Percentiles rank a stretch among this genome's conserved stretches.
These are phyloP conservation scores for Oriolus oriolus DNA, from an alignment of 2,113 vertebrate genomes.

Conservation along the genomic window DNA sequence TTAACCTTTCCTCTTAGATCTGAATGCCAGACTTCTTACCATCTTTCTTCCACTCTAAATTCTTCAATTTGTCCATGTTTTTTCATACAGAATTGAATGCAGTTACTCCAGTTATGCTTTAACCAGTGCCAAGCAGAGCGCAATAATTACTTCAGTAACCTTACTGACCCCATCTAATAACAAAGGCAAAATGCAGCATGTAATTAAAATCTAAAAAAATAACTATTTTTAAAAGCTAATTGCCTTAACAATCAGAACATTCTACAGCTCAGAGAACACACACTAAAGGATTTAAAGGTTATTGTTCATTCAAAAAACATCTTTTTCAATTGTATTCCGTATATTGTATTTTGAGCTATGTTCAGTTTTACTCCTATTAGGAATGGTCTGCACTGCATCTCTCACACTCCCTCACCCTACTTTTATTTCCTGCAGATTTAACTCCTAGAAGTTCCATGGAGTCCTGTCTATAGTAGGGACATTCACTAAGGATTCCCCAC, in stretches of 20 bases:
- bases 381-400: constrained; percentile 14
- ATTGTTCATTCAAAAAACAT: constrained; percentile 32
- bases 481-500: constrained; percentile 25
- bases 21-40: constrained; percentile 52
- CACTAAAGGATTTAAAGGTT: constrained; percentile 36
- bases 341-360: not conserved
- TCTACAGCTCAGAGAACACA: constrained; percentile 43
- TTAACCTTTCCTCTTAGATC: constrained; percentile 68
- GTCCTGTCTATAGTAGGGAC: not conserved
- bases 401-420: not conserved
- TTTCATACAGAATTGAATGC: constrained; percentile 23
- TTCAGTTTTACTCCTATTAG: constrained; percentile 32
- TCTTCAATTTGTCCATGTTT: constrained; percentile 40
- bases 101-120: constrained; percentile 61
- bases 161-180: constrained; percentile 64
- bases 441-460: not conserved
- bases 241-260: constrained; percentile 52
- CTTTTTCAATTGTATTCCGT: not conserved
- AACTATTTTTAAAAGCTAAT: constrained; percentile 65
- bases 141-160: constrained; percentile 71
- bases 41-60: constrained; percentile 42
- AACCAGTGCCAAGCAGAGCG: constrained; percentile 65
- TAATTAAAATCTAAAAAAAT: constrained; percentile 65
- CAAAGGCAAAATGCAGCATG: constrained; percentile 68
- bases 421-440: constrained; percentile 42